These are phyloP conservation scores for Epizoanthus scotinus DNA, from an alignment of 92 coral and sea anemone genomes.

Conservation along the genomic window DNA sequence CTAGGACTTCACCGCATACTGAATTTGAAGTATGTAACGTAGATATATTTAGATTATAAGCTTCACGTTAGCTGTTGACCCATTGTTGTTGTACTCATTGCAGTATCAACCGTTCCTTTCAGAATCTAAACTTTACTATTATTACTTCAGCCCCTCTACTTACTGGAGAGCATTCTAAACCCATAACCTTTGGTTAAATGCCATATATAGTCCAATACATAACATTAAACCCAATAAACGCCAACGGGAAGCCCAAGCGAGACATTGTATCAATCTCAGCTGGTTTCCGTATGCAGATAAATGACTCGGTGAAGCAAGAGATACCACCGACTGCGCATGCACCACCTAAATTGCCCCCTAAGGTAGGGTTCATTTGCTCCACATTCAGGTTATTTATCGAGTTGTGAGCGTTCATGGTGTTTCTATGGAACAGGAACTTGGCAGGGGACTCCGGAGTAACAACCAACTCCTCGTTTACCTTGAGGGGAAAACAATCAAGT, in stretches of 20 bases:
- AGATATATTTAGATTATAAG: no score
- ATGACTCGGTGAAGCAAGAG: constrained; percentile 11
- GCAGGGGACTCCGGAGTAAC: constrained; percentile 36
- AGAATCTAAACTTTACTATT: no score
- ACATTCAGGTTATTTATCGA: neutral
- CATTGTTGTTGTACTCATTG: no score
- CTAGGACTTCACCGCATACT: no score
- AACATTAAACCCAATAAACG: constrained; percentile 82
- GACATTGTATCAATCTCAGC: constrained; percentile 73
- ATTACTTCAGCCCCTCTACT: no score
- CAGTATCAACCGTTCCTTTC: no score
- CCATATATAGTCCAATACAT: constrained; percentile 86
- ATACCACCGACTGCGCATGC: constrained; percentile 16
- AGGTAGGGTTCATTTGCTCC: constrained; percentile 8
- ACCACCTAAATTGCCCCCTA: neutral
- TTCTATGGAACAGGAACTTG: constrained; percentile 20
- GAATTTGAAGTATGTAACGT: no score
- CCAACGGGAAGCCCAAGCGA: constrained; percentile 81
- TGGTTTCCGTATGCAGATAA: constrained; percentile 16
- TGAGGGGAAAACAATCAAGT: neutral
- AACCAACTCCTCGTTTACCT: constrained; percentile 23
- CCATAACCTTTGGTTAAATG: neutral
- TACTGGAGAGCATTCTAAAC: no score
- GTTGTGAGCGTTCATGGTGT: constrained; percentile 9
- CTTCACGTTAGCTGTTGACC: no score